phyloP scores from a whole-genome alignment of 2,113 vertebrate genomes.

The Onychostoma macrolepis region DNA sequence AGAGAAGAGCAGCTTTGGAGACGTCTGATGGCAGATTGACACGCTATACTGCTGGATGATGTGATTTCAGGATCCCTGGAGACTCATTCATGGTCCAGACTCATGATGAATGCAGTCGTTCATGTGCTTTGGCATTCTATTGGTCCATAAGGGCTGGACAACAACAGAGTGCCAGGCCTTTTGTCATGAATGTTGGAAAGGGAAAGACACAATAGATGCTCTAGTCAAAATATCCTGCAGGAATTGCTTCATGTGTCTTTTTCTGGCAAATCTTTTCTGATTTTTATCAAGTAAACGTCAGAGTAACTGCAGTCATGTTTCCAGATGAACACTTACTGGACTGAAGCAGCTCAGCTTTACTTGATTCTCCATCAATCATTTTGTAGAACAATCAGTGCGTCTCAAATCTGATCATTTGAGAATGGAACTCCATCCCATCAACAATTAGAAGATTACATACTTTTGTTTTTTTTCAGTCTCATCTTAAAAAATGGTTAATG shows the following conservation, averaged over 20 bases:
- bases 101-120: constrained; percentile 4
- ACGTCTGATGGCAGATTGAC: not conserved
- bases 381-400: too few species aligned
- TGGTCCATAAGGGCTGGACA: not conserved
- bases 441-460: too few species aligned
- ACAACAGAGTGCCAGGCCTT: not conserved
- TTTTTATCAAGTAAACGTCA: not conserved
- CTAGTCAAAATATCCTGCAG: not conserved
- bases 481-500: too few species aligned
- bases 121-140: not conserved
- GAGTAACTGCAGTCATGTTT: not conserved
- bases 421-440: too few species aligned
- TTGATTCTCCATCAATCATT: too few species aligned
- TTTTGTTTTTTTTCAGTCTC: too few species aligned
- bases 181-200: not conserved
- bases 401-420: too few species aligned
- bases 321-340: not conserved
- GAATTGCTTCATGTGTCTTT: not conserved
- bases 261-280: too few species aligned
- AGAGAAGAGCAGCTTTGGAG: not conserved
- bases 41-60: not conserved
- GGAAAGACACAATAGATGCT: not conserved
- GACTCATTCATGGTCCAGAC: not conserved
- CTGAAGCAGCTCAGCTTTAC: not conserved
- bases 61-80: not conserved